Evolutionary conservation across 2,797 vertebrate species (phyloP).

Genomic region (Anolis apletophallus): DNA sequence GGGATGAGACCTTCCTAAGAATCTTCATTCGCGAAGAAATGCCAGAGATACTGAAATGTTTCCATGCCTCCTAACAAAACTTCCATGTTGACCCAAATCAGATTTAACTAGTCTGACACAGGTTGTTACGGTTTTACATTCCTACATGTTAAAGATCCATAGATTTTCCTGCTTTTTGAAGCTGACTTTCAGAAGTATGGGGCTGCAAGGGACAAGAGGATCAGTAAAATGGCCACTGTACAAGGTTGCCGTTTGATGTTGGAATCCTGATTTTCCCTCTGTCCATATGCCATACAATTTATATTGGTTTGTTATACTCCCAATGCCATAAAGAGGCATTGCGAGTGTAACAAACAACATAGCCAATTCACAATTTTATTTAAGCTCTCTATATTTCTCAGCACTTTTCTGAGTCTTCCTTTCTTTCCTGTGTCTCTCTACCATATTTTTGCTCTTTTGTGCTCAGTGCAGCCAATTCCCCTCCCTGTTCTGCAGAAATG

Average conservation of each 20-base stretch:
- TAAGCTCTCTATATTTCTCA: neutral
- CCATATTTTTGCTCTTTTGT: neutral
- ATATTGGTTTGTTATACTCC: neutral
- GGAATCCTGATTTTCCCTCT: neutral
- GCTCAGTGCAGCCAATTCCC: no score
- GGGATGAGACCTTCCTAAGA: no score
- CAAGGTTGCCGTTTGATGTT: neutral
- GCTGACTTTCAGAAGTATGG: neutral
- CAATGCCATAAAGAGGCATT: neutral
- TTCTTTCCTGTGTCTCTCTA: neutral
- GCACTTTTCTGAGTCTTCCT: neutral
- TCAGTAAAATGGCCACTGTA: neutral
- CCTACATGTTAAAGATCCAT: no score
- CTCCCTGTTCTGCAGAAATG: neutral
- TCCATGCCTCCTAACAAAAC: neutral
- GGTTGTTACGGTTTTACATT: neutral
- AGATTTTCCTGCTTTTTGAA: neutral
- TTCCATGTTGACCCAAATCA: neutral
- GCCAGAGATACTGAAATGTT: neutral
- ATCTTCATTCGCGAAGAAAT: no score
- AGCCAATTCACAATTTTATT: neutral
- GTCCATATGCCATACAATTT: neutral
- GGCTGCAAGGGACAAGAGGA: neutral
- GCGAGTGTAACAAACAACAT: no score
- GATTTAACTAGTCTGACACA: neutral